Base-by-base conservation (phyloP, 2,113 vertebrate genomes). In the Elanoides forficatus region DNA sequence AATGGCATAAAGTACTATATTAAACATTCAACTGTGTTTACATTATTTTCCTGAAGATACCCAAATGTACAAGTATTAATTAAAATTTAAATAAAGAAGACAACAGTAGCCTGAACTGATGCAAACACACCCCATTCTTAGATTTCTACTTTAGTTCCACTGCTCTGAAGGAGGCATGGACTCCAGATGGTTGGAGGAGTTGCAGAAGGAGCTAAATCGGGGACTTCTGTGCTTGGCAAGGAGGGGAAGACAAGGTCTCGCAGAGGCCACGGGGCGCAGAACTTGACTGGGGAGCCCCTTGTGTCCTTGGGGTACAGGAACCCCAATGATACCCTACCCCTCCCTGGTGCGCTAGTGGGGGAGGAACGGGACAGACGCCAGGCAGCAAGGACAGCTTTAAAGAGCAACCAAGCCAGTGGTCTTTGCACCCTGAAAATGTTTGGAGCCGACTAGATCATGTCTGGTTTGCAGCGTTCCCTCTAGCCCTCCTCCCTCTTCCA, bases 171-270 rank as follows among this genome's bases (percentile, higher is more conserved):
- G 32, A 88, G 47, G 42, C 55, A 90, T n/a, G 72, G 79, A 43
- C 88, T 94, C 88, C 95, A 96, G 90, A 95, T 92, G 92, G 82
- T 13, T 88, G 94, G 75, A 93, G 92, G 82, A 96, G 94, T 56
- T 90, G 94, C 59, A 93, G 75, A 88, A 90, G 36, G 30, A 90
- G 58, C 80, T 92, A 95, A 92, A 95, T 52, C 0, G 0, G 27
- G 59, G 60, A 92, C 29, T 80, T 86, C 48, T 67, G 45, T 55
- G 50, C 72, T 86, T 63, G 63, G 59, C 67, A 81, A 79, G 43
- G 36, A 56, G 27, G 21, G 38, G 30, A 71, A 67, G 34, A 36
- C 0, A 0, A 89, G 68, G 76, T 79, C 93, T 97, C 60, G 34
- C 84, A 92, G 74, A 87, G 52, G 66, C 68, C 0, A 0, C 1